Conservation (phyloP, 2,888 invertebrate species). For the Xylophagus ater region DNA sequence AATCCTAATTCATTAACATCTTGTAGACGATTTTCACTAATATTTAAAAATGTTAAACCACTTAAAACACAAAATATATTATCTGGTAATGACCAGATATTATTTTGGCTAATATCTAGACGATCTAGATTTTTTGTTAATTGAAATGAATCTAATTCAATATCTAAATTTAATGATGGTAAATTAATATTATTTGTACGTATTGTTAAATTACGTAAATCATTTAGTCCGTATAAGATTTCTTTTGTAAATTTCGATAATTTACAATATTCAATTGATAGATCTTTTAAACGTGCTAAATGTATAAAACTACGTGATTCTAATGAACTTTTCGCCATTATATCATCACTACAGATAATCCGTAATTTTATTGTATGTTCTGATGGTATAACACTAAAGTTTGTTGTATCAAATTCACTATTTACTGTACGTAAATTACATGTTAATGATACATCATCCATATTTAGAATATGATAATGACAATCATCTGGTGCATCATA, state of each 20-base stretch:
- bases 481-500: slow-evolving; percentile 83
- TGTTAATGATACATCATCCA: slow-evolving; percentile 63
- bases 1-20: slow-evolving; percentile 81
- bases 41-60: slow-evolving; percentile 68
- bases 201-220: slow-evolving; percentile 74
- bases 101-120: slow-evolving; percentile 76
- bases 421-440: slow-evolving; percentile 75
- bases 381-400: slow-evolving; percentile 75
- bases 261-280: slow-evolving; percentile 78
- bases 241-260: slow-evolving; percentile 70
- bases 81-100: slow-evolving; percentile 81
- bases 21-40: slow-evolving; percentile 78
- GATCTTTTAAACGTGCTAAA: slow-evolving; percentile 64
- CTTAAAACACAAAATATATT: slow-evolving; percentile 73
- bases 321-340: slow-evolving; percentile 67
- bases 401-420: slow-evolving; percentile 78
- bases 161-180: slow-evolving; percentile 73
- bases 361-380: slow-evolving; percentile 70
- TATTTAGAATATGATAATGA: slow-evolving; percentile 27
- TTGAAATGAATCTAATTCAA: slow-evolving; percentile 66
- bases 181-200: slow-evolving; percentile 75
- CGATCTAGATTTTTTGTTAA: slow-evolving; percentile 68
- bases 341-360: slow-evolving; percentile 67
- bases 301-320: slow-evolving; percentile 70
- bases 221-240: slow-evolving; percentile 65